phyloP scores from a whole-genome alignment of 2,888 invertebrate genomes.

The Lydus trimaculatus region DNA sequence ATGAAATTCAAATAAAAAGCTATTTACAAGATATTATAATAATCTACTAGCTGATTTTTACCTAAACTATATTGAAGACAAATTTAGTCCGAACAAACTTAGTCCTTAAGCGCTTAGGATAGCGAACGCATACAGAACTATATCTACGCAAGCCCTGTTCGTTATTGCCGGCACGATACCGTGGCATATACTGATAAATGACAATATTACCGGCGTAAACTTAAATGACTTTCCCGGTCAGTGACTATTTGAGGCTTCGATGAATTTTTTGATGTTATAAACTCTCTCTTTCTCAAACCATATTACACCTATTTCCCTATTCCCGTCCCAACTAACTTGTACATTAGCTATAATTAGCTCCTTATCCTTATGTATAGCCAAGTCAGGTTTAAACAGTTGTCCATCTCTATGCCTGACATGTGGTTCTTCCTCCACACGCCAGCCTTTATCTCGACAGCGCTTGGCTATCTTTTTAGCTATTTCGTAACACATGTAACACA shows the following conservation, averaged over 20 bases:
- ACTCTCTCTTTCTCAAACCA: slow-evolving; percentile 23
- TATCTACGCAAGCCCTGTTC: no score
- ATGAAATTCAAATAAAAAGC: no score
- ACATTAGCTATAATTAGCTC: slow-evolving; percentile 3
- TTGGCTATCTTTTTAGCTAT: slow-evolving; percentile 11
- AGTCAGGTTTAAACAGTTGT: slow-evolving; percentile 30
- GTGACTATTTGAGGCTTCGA: slow-evolving; percentile 27
- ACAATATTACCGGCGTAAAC: slow-evolving; percentile 33
- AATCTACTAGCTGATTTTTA: no score
- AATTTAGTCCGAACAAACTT: no score
- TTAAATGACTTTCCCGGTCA: slow-evolving; percentile 28
- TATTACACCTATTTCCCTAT: neutral
- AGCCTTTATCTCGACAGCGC: slow-evolving; percentile 10
- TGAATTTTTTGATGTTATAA: slow-evolving; percentile 34
- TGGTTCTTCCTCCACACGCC: slow-evolving; percentile 24
- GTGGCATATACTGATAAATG: no score
- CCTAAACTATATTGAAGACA: no score
- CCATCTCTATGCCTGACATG: slow-evolving; percentile 29
- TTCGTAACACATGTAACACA: no score
- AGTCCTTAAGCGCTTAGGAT: no score
- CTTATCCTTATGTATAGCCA: slow-evolving; percentile 20
- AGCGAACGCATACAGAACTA: no score
- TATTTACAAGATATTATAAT: no score
- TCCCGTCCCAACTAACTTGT: slow-evolving; percentile 12
- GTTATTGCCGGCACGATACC: no score